Conservation (phyloP, 2,888 invertebrate genomes). For the Deilephila porcellus region DNA sequence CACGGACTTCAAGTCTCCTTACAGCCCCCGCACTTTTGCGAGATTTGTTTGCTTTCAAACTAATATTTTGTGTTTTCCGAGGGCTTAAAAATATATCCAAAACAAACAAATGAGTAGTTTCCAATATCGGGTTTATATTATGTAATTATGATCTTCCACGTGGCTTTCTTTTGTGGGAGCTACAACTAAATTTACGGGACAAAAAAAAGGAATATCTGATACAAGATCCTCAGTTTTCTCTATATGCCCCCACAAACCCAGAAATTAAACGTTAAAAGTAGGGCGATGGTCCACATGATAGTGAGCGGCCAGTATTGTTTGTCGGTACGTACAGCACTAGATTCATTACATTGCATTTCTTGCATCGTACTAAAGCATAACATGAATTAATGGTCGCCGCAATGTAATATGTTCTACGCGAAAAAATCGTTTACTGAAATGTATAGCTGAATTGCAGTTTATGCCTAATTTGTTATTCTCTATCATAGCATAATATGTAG, state of each 20-base stretch:
- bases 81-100: too few species aligned
- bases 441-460: not conserved
- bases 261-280: not conserved
- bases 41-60: too few species aligned
- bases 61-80: too few species aligned
- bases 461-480: not conserved
- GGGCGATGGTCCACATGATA: not conserved
- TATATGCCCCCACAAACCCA: not conserved
- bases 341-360: not conserved
- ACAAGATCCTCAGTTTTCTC: not conserved
- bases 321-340: not conserved
- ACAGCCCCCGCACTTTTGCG: too few species aligned
- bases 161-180: too few species aligned
- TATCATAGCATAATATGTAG: not conserved
- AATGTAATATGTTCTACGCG: not conserved
- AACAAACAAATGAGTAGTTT: too few species aligned
- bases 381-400: slow-evolving; percentile 5
- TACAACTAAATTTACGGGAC: not conserved
- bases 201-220: not conserved
- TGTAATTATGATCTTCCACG: too few species aligned
- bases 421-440: not conserved
- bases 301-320: not conserved
- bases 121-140: too few species aligned
- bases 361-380: not conserved
- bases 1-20: too few species aligned